Percentiles rank a stretch among this genome's conserved stretches.
phyloP scores from a whole-genome alignment of 23 tunicate genomes.

The Halocynthia roretzi region DNA sequence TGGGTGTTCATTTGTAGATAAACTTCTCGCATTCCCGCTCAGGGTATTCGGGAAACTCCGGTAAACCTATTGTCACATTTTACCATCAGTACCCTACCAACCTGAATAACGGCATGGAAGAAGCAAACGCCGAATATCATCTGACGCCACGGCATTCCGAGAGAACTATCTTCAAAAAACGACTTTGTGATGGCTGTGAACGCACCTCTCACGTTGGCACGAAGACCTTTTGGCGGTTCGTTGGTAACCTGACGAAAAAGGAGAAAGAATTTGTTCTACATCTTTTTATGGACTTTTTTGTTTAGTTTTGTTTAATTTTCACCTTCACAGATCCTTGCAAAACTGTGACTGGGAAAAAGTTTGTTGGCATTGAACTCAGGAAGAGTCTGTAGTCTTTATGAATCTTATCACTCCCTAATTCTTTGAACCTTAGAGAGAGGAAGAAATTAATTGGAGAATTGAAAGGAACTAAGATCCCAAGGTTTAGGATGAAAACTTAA shows the following conservation, averaged over 20 bases:
- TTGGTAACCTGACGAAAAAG: slow-evolving; percentile 69
- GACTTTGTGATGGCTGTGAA: slow-evolving; percentile 64
- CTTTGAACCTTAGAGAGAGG: slow-evolving; percentile 46
- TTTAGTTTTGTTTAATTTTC: too few relatives aligned
- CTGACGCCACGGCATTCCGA: slow-evolving; percentile 77
- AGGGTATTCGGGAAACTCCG: too few relatives aligned
- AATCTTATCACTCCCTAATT: slow-evolving; percentile 34
- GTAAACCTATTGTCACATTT: too few relatives aligned
- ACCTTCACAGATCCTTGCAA: slow-evolving; percentile 96
- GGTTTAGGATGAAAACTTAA: too few relatives aligned
- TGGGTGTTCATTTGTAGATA: neutral
- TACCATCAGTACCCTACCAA: neutral
- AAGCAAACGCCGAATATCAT: slow-evolving; percentile 91
- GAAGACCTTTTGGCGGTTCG: slow-evolving; percentile 96
- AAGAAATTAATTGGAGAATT: neutral
- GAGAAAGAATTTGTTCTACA: neutral
- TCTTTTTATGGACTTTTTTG: too few relatives aligned
- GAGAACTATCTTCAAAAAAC: slow-evolving; percentile 68
- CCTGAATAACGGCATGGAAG: slow-evolving; percentile 97
- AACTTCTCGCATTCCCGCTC: too few relatives aligned
- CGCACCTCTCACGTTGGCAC: slow-evolving; percentile 92
- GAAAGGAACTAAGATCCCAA: too few relatives aligned
- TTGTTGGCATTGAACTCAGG: slow-evolving; percentile 94
- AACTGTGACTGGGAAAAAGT: slow-evolving; percentile 90
- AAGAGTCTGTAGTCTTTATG: slow-evolving; percentile 85